Conservation (phyloP, 2,797 vertebrate genomes). For the Pachyuromys duprasi region DNA sequence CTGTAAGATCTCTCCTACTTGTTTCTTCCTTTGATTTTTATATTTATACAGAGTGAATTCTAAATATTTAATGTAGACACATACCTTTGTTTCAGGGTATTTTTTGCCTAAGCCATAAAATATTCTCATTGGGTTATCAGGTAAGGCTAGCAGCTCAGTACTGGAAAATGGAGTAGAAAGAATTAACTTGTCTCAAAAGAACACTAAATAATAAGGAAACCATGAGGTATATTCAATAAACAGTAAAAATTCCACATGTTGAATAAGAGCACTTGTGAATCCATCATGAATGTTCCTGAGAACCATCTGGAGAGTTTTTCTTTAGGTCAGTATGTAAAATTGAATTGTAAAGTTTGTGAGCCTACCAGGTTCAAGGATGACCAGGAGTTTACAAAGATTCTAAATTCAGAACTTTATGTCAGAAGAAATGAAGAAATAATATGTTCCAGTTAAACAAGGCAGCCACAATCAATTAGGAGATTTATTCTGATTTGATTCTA, state of each 20-base stretch:
- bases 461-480: background rate
- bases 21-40: background rate
- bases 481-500: background rate
- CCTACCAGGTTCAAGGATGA: background rate
- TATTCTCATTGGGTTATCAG: background rate
- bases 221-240: background rate
- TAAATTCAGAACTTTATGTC: background rate
- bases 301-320: background rate
- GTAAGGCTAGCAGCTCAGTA: background rate
- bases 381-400: background rate
- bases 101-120: background rate
- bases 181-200: background rate
- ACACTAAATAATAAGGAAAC: background rate
- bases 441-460: background rate
- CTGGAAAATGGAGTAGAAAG: background rate
- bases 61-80: background rate
- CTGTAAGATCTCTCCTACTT: background rate
- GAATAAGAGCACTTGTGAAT: background rate
- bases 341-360: background rate
- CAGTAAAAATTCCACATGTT: background rate
- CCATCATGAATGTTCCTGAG: background rate
- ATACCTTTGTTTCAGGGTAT: background rate
- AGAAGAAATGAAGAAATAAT: too few species aligned
- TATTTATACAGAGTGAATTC: background rate
- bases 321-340: background rate